Percentiles rank a stretch among this genome's conserved stretches.
These are phyloP conservation scores for Anoura caudifer DNA, from an alignment of 2,113 vertebrate genomes.

Conservation along the genomic window DNA sequence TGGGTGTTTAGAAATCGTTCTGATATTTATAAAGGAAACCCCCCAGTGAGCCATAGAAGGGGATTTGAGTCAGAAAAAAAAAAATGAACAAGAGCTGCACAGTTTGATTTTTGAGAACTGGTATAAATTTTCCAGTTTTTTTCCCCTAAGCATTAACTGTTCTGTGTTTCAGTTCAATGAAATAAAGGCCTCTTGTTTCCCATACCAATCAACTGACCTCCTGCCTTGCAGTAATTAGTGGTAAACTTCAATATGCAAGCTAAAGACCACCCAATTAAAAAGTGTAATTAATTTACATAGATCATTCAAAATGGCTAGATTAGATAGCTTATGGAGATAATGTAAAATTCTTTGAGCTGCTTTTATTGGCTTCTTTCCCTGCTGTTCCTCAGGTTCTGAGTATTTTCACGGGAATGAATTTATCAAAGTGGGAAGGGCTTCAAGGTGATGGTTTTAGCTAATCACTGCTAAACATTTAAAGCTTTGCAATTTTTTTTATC, in stretches of 20 bases:
- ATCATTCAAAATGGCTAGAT: constrained; percentile 68
- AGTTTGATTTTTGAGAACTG: constrained; percentile 64
- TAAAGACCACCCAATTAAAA: constrained; percentile 75
- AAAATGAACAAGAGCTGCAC: constrained; percentile 42
- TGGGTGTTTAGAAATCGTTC: constrained; percentile 58
- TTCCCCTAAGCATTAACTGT: neutral
- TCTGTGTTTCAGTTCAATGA: constrained; percentile 67
- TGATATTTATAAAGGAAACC: constrained; percentile 61
- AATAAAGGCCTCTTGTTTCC: constrained; percentile 72
- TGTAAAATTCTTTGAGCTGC: constrained; percentile 53
- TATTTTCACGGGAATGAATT: constrained; percentile 68
- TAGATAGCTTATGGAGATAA: constrained; percentile 64
- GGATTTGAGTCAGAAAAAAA: constrained; percentile 9
- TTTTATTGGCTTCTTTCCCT: constrained; percentile 64
- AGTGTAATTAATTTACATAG: constrained; percentile 74
- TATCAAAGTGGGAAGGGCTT: constrained; percentile 65
- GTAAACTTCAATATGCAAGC: constrained; percentile 73
- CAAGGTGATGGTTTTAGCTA: constrained; percentile 66
- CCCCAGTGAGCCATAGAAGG: constrained; percentile 36
- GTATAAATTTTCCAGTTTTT: constrained; percentile 30
- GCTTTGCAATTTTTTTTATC: constrained; percentile 70
- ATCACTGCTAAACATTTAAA: constrained; percentile 63
- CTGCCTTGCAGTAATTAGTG: constrained; percentile 64
- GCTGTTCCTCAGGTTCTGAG: constrained; percentile 58
- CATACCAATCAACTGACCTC: constrained; percentile 73